These are phyloP conservation scores for Zapus hudsonius DNA, from an alignment of 2,113 vertebrate species.

Conservation along the genomic window DNA sequence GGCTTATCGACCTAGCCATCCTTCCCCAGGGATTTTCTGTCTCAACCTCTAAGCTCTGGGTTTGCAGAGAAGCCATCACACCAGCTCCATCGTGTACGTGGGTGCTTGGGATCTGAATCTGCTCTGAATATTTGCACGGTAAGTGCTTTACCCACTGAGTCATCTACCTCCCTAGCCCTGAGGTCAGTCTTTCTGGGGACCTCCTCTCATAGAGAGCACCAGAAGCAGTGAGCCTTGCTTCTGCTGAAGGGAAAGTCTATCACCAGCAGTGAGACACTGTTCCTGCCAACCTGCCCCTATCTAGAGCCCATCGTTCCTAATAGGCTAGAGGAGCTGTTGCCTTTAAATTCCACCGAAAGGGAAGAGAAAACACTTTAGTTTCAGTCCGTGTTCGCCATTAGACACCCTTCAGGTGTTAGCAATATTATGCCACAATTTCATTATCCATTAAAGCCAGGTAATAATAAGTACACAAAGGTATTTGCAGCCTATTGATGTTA, in stretches of 20 bases:
- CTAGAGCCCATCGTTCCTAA: background rate
- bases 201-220: background rate
- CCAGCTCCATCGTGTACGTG: too few species aligned
- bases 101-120: too few species aligned
- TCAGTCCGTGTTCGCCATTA: constrained; percentile 81
- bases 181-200: background rate
- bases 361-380: constrained; percentile 67
- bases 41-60: too few species aligned
- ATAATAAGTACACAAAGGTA: constrained; percentile 81
- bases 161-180: too few species aligned
- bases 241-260: background rate
- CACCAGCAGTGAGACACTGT: background rate
- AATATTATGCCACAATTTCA: constrained; percentile 82
- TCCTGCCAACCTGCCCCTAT: constrained; percentile 3
- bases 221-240: background rate
- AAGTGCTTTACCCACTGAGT: too few species aligned
- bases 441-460: constrained; percentile 85
- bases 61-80: too few species aligned
- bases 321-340: constrained; percentile 48
- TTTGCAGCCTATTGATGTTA: constrained; percentile 85
- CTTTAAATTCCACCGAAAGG: constrained; percentile 77
- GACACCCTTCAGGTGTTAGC: constrained; percentile 86
- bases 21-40: too few species aligned
- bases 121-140: too few species aligned
- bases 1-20: too few species aligned